Evolutionary conservation across 2,888 invertebrate species (phyloP).

Genomic region (Cordilura impudica): DNA sequence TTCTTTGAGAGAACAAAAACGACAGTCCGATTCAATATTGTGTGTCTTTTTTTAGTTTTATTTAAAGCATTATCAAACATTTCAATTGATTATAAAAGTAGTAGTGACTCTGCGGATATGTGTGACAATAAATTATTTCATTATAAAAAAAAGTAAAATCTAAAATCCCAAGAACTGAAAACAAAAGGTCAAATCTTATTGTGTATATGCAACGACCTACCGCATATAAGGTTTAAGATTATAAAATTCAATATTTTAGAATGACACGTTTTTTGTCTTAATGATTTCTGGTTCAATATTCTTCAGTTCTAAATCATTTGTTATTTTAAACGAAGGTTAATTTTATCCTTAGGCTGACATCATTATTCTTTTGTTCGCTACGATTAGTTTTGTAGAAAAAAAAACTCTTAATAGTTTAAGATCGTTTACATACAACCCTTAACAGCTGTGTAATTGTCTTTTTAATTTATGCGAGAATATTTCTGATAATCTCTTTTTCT

Average conservation of each 20-base stretch:
- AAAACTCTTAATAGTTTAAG: background rate
- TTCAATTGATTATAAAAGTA: slow-evolving; percentile 40
- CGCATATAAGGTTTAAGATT: slow-evolving; percentile 38
- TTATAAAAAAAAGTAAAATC: background rate
- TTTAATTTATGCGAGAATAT: slow-evolving; percentile 34
- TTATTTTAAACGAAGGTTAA: background rate
- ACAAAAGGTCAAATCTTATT: slow-evolving; percentile 32
- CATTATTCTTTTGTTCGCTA: background rate
- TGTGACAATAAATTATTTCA: slow-evolving; percentile 43
- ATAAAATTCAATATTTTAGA: background rate
- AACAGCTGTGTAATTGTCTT: slow-evolving; percentile 44
- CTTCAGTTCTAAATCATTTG: background rate
- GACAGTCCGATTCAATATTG: background rate
- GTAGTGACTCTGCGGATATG: slow-evolving; percentile 45
- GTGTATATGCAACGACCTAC: slow-evolving; percentile 37
- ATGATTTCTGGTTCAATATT: slow-evolving; percentile 23
- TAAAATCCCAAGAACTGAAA: slow-evolving; percentile 33
- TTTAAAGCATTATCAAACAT: slow-evolving; percentile 27
- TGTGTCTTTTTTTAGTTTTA: background rate
- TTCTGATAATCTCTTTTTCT: background rate
- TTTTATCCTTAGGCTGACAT: background rate
- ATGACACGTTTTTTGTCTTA: slow-evolving; percentile 16
- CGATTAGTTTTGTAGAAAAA: background rate
- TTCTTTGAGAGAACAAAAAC: slow-evolving; percentile 35
- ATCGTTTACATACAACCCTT: slow-evolving; percentile 26